A percentile compares a stretch with the other conserved stretches of the same genome.
phyloP scores from a whole-genome alignment of 1,140 invertebrate genomes.

The Pseudomyrmex sp. region DNA sequence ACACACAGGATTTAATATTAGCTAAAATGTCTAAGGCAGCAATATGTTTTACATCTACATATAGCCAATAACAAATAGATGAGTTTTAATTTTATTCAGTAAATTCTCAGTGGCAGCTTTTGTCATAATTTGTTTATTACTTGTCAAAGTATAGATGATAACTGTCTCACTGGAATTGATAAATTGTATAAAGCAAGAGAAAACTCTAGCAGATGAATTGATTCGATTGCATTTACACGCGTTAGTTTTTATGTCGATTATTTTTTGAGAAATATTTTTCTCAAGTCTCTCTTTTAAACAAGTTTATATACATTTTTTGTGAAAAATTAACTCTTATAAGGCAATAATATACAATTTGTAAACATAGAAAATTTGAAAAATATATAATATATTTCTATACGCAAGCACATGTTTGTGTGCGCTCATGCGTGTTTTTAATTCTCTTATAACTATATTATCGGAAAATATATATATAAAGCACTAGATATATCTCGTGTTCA shows the following conservation, averaged over 20 bases:
- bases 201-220: neutral
- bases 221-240: neutral
- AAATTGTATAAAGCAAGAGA: neutral
- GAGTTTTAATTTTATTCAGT: neutral
- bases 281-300: too few species aligned
- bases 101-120: conserved; percentile 23
- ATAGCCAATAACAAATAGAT: neutral
- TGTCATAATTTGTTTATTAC: conserved; percentile 15
- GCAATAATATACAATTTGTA: conserved; percentile 15
- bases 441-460: neutral
- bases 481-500: conserved; percentile 42
- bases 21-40: neutral
- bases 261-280: neutral
- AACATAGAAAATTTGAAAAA: conserved; percentile 1
- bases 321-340: neutral
- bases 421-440: conserved; percentile 6
- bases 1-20: conserved; percentile 1
- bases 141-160: conserved; percentile 13
- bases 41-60: conserved; percentile 18
- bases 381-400: neutral
- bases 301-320: neutral
- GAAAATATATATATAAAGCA: neutral
- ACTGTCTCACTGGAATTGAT: conserved; percentile 19
- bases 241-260: neutral
- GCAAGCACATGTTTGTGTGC: neutral